Evolutionary conservation across 2,113 vertebrate genomes (phyloP).

Genomic region (Paramisgurnus dabryanus): DNA sequence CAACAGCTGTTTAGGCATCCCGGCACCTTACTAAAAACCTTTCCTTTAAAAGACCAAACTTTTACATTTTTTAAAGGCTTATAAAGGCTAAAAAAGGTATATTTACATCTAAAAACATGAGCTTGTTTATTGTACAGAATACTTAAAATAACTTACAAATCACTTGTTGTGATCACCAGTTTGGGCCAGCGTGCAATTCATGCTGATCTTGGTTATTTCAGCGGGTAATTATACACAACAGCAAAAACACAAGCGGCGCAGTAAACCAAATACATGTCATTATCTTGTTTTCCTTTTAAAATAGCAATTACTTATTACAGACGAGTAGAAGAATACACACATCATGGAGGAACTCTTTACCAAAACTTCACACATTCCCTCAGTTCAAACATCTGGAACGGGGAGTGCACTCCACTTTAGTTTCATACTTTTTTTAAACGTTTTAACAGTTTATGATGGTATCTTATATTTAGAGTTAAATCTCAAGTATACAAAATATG

Average conservation of each 20-base stretch:
- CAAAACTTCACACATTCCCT: slow-evolving; percentile 28
- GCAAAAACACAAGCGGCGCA: too few species aligned
- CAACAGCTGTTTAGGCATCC: not conserved
- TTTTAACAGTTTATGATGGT: too few species aligned
- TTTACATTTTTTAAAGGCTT: too few species aligned
- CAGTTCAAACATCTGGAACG: slow-evolving; percentile 49
- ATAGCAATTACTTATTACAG: not conserved
- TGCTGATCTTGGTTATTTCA: too few species aligned
- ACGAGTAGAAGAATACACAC: not conserved
- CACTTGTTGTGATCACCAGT: too few species aligned
- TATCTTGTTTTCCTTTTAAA: not conserved
- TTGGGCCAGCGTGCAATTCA: too few species aligned
- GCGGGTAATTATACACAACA: too few species aligned
- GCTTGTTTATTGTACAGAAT: not conserved
- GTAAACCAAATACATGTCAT: not conserved
- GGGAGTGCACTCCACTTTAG: not conserved
- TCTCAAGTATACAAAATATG: not conserved
- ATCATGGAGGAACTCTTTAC: slow-evolving; percentile 25
- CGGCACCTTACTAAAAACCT: not conserved
- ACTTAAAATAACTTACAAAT: not conserved
- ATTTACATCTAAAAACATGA: not conserved
- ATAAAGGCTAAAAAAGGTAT: not conserved
- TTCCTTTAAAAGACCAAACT: not conserved
- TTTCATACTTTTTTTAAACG: too few species aligned
- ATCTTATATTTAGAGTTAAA: too few species aligned